Base-by-base conservation (phyloP, 2,888 invertebrate species). In the Leptogaster cylindrica region DNA sequence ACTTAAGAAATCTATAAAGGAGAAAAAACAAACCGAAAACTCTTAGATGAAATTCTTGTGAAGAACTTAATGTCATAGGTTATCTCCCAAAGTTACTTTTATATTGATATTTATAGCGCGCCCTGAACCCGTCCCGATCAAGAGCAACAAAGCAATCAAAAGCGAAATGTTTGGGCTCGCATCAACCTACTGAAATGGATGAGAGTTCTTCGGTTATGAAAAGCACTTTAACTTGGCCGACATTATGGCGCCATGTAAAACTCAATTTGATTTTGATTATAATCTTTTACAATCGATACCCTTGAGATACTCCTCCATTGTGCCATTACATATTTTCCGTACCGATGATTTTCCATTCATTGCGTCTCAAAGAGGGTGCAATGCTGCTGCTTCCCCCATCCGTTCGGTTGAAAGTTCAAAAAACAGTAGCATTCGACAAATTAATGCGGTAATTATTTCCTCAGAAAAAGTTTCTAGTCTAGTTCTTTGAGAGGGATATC, bases 401-500 rank as follows among this genome's bases (percentile, higher is more conserved):
- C n/a, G n/a, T n/a, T n/a, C n/a, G n/a, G n/a, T n/a, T n/a, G n/a
- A 27, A 25, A 6, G 5, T 20, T 18, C 41, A 20, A 44, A 61
- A 61, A 23, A 10, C 27, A 23, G 12, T 36, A 20, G 39, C 25
- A 55, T 61, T 61, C 41, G 61, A 61, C 61, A 61, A 61, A 61
- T 61, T 61, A 61, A 61, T 61, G 61, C 44, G 61, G 44, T 61
- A 61, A 61, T 61, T 61, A 61, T 61, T 61, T 61, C 61, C 61
- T 4, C 41, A 10, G 20, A 61, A 58, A 61, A 61, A 61, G 28
- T 61, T 61, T 61, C 28, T 23, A 61, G 41, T 58, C 58, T 58
- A 20, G 39, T 36, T 41, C 61, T 31, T 18, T 18, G n/a, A 27
- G 28, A n/a, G 44, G 61, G 58, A n/a, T 41, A 44, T 41, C 61